Conservation (phyloP, 2,888 invertebrate species). For the Pandemis heparana region DNA sequence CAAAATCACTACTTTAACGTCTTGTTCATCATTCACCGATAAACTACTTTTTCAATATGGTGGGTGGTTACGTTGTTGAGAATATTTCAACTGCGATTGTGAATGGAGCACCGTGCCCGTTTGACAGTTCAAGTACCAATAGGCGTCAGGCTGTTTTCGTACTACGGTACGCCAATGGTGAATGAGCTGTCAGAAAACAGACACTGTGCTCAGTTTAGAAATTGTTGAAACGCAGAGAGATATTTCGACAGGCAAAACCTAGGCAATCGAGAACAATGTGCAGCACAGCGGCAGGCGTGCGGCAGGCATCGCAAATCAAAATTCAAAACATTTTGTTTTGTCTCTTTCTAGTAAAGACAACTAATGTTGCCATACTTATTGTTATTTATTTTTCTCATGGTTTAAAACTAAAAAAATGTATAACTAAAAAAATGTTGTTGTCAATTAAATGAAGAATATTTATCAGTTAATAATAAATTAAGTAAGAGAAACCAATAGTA, state of each 20-base stretch:
- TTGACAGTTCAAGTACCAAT: slow-evolving; percentile 39
- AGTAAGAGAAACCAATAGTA: slow-evolving; percentile 54
- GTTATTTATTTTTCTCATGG: not conserved
- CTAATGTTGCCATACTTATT: slow-evolving; percentile 28
- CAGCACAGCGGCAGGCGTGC: slow-evolving; percentile 40
- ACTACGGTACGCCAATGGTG: slow-evolving; percentile 22
- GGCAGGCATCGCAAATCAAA: slow-evolving; percentile 40
- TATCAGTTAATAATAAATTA: slow-evolving; percentile 3
- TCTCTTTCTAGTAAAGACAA: slow-evolving; percentile 27
- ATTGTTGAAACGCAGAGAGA: slow-evolving; percentile 33
- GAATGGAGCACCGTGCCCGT: slow-evolving; percentile 27
- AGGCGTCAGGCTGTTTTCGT: not conserved
- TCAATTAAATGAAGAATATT: not conserved
- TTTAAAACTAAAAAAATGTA: not conserved
- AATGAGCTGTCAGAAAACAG: slow-evolving; percentile 33
- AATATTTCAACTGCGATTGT: slow-evolving; percentile 23
- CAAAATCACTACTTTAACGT: slow-evolving; percentile 72
- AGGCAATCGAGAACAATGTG: slow-evolving; percentile 35
- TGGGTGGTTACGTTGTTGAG: slow-evolving; percentile 61
- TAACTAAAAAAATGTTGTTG: not conserved
- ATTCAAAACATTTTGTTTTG: slow-evolving; percentile 39
- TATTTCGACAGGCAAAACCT: slow-evolving; percentile 33
- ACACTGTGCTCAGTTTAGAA: slow-evolving; percentile 25
- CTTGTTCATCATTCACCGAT: slow-evolving; percentile 80
- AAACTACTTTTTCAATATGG: slow-evolving; percentile 83